Base-by-base conservation (phyloP, 1,140 invertebrate species). In the Heliconius himera region DNA sequence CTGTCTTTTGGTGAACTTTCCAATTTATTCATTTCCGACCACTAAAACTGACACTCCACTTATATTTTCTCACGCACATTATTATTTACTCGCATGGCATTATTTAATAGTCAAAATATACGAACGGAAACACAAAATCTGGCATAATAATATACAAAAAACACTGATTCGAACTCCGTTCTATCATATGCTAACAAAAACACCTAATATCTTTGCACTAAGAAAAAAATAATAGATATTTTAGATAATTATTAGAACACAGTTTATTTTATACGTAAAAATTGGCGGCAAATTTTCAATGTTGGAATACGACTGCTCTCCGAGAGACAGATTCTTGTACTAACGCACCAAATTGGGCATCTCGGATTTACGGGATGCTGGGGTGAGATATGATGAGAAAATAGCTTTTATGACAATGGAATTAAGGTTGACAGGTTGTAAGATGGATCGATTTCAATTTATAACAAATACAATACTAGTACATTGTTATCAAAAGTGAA, bases 11-110 rank as follows among this genome's bases (percentile, higher is more conserved):
- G 83, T 36, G 84, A 82, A 54, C 81, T 88, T 8, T 93, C 89
- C 78, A 93, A 85, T 88, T 87, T 91, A 84, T 91, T 91, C 91
- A 93, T 93, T 86, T 91, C 89, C 80, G 72, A 77, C 29, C 70
- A 77, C 72, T 54, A 41, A 71, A 56, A 78, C 54, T 66, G 29
- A 22, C 29, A 77, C 46, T 54, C 41, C n/a, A 76, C 74, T 77
- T 20, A 60, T 22, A 74, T 75, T 56, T 74, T 66, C 8, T 18
- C 1, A 84, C 16, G 73, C 38, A 71, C 71, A 54, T 77, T 70
- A 29, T 78, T 56, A 54, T 73, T 29, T 29, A 66, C 60, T 11
- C n/a, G 13, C 60, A 29, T 60, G 3, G 3, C 9, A 22, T 11
- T 71, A 76, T 46, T 76, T 46, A 29, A 18, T 75, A 9, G 4